Base-by-base conservation (phyloP, 2,888 invertebrate genomes). In the Sclerodermus sp. region DNA sequence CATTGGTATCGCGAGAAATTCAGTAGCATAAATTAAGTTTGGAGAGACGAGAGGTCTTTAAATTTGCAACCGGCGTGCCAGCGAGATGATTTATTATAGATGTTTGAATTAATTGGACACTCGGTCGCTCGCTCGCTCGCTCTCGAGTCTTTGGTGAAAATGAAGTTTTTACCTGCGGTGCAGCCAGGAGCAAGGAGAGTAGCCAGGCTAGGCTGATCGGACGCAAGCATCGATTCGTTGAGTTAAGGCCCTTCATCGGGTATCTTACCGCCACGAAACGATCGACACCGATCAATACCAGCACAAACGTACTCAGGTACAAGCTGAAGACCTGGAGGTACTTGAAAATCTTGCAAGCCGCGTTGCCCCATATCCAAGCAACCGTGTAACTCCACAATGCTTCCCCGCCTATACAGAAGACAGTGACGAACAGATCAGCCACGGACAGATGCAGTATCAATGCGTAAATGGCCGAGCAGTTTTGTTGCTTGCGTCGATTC, bases 91-190 rank as follows among this genome's bases (percentile, higher is more conserved):
- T 8, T 1, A 9, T 1, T 1, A 6, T 14, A 23, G 32, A 31
- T 13, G 32, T 38, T 42, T 77, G n/a, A n/a, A n/a, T n/a, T n/a
- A n/a, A n/a, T n/a, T n/a, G n/a, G n/a, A n/a, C n/a, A n/a, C n/a
- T n/a, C n/a, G n/a, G n/a, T n/a, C n/a, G n/a, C n/a, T n/a, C n/a
- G n/a, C n/a, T n/a, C n/a, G n/a, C n/a, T n/a, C n/a, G n/a, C n/a
- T n/a, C n/a, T n/a, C n/a, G n/a, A n/a, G n/a, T n/a, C n/a, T n/a
- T n/a, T n/a, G n/a, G n/a, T n/a, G n/a, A n/a, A n/a, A n/a, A n/a
- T n/a, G n/a, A n/a, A n/a, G n/a, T n/a, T 14, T 84, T 84, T 76
- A 92, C 92, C 88, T 93, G 92, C 15, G 92, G 92, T 67, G 87
- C 77, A 71, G 91, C 90, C 42, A 91, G 81, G n/a, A 89, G 48